Evolutionary conservation across 2,113 vertebrate genomes (phyloP), one percentile per base, ranked within the genome.

Genomic region (Herpailurus yagouaroundi): DNA sequence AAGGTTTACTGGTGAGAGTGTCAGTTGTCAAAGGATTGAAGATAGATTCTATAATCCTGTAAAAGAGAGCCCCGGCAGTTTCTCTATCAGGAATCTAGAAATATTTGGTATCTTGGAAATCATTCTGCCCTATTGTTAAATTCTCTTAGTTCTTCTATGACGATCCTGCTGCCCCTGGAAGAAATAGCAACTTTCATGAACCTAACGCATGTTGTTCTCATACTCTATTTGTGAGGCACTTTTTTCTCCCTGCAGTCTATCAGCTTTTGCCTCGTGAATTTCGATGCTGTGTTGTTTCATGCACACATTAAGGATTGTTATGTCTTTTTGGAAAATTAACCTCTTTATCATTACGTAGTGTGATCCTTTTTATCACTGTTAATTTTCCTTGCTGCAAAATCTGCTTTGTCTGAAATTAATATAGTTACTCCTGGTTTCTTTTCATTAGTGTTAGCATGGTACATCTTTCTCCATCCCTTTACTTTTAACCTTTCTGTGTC

Each of bases 1-100:
- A 96, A 94, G 97, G 91, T 95, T 93, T 82, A 97, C 97, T 97
- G 93, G 96, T 92, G 97, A 96, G 95, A 97, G 93, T 96, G 91
- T 97, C 96, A 63, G 77, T 89, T 95, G 91, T 96, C 96, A 96
- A 97, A 98, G 90, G 60, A 98, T 77, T 85, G 84, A 94, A 88
- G 69, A 91, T 76, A 82, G 94, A 94, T 68, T 97, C 91, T 84
- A 82, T 96, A 98, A 97, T 97, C 94, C 96, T 86, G 33, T 96
- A 76, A 97, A 98, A 98, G 95, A 95, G 92, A 91, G 55, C 71
- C 95, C 94, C 0, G 12, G 71, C 85, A 96, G 91, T 77, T 98
- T 97, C 81, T 97, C 91, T 68, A 91, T 88, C 41, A 73, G 50
- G 77, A 92, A 82, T 64, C 88, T 79, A 92, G 93, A 97, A 91